Base-by-base conservation (phyloP, 2,113 vertebrate species). In the Microtus oregoni region DNA sequence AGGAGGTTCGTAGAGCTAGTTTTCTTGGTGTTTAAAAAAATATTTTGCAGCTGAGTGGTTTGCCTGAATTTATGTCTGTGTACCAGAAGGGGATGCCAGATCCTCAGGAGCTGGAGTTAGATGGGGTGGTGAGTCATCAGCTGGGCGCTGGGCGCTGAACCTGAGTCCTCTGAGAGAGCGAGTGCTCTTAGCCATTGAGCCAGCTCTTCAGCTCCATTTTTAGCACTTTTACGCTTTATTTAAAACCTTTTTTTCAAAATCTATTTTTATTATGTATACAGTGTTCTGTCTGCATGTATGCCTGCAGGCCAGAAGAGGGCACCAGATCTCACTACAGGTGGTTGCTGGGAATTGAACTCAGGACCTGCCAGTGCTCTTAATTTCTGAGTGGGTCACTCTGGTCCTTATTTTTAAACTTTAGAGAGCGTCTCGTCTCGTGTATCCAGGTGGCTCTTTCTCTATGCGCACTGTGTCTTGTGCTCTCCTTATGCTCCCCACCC, bases 1-100 rank as follows among this genome's bases (percentile, higher is more conserved):
- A 1, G 95, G 98, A 98, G 76, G 97, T 98, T 63, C 26, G 50
- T 20, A 0, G 67, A 3, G 8, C 20, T 24, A 15, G 67, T 75
- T 89, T 73, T 41, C n/a, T 75, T 38, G 24, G 50, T 73, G 68
- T 13, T 52, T 86, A 13, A 13, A 83, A 65, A 13, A 32, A 58
- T 19, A 58, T 32, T 67, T 47, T 32, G 61, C 44, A 10, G 30
- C 24, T 47, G 61, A 44, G 82, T 47, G 26, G n/a, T 5, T 85
- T 63, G 41, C 26, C 61, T 12, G 58, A 17, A 20, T 28, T 38
- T 28, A 63, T 65, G 61, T 86, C 38, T 67, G 82, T 19, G 38
- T 3, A 67, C 28, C 82, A 47, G 41, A 86, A 67, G 38, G 44
- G 63, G 63, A 9, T 17, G 9, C 47, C 44, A 35, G 83, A 50